Conservation (phyloP, 2,888 invertebrate genomes). For the Temnothorax unifasciatus region DNA sequence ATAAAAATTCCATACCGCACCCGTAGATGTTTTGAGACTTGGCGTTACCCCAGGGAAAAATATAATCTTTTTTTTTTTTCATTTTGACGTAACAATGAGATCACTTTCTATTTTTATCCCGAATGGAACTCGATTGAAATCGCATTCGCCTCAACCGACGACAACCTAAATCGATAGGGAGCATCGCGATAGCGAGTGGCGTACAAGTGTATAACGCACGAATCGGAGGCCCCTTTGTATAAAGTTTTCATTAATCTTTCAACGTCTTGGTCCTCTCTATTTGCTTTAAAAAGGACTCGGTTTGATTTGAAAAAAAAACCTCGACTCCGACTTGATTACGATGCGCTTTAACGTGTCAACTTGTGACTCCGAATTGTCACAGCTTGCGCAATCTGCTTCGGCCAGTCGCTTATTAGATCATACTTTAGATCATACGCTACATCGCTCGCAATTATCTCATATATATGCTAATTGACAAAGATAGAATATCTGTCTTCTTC, state of each 20-base stretch:
- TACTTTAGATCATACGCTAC: not conserved
- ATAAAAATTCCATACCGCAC: not conserved
- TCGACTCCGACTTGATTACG: not conserved
- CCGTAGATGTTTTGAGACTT: not conserved
- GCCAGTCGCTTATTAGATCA: not conserved
- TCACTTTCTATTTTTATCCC: constrained; percentile 2
- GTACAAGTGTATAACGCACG: constrained; percentile 4
- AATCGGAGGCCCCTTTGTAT: constrained; percentile 27
- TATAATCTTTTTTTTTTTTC: not conserved
- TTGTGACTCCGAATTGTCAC: not conserved
- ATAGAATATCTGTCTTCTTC: constrained; percentile 18
- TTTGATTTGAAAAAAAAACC: not conserved
- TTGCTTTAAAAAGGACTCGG: not conserved
- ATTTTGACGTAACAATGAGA: not conserved
- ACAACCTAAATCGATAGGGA: constrained; percentile 41
- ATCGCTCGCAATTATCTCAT: constrained; percentile 12
- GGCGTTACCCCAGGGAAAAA: not conserved
- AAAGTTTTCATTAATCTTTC: constrained; percentile 55
- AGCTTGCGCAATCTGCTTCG: not conserved
- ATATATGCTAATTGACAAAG: constrained; percentile 22
- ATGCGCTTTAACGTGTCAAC: not conserved
- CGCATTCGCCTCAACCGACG: constrained; percentile 3
- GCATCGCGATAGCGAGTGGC: not conserved
- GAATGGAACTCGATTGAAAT: constrained; percentile 39
- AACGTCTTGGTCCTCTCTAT: constrained; percentile 30